Conservation (phyloP, 2,797 vertebrate species). For the Sarcoramphus papa region DNA sequence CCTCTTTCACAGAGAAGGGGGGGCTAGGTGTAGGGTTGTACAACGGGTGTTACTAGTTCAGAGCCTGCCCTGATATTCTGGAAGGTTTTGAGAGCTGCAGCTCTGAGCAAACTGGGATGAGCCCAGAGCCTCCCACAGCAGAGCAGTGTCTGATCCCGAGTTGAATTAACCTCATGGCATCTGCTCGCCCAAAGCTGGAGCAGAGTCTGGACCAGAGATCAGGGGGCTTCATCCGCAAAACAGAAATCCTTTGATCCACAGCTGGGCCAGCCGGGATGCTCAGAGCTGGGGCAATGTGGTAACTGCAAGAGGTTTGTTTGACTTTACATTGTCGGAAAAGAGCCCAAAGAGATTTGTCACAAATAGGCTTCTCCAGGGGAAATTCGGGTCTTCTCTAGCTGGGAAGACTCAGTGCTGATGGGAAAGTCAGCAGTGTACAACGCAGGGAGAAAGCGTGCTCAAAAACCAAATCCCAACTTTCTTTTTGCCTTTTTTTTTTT, state of each 20-base stretch:
- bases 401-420: neutral
- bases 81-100: neutral
- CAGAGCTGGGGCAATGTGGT: neutral
- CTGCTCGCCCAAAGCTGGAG: neutral
- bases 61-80: neutral
- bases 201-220: neutral
- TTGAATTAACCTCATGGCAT: neutral
- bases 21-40: neutral
- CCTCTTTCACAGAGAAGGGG: neutral
- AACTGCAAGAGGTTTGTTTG: neutral
- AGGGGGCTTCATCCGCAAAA: neutral
- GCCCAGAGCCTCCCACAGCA: neutral
- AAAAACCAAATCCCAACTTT: neutral
- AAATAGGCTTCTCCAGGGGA: neutral
- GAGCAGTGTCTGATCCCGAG: neutral
- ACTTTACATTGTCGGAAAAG: neutral
- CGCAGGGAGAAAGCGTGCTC: neutral
- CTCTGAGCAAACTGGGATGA: neutral
- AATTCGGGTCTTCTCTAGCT: neutral
- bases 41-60: neutral
- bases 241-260: neutral
- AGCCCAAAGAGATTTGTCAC: neutral
- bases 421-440: neutral
- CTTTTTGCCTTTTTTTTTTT: neutral
- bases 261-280: accelerated